These are phyloP conservation scores for Lanius collurio DNA, from an alignment of 2,113 vertebrate genomes.

Conservation along the genomic window DNA sequence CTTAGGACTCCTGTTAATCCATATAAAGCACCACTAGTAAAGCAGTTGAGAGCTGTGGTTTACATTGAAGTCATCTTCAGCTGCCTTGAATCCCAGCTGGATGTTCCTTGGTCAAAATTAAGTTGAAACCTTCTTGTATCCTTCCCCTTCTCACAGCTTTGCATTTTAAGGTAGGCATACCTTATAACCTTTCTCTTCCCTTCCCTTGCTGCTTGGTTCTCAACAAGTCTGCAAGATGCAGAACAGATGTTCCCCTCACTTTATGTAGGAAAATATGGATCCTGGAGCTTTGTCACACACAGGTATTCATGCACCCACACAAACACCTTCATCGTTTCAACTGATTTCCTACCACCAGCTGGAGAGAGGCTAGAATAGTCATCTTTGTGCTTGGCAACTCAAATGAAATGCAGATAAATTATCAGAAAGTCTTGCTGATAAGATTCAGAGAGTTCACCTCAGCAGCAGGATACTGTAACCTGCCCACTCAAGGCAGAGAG, in stretches of 20 bases:
- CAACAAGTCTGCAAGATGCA: background rate
- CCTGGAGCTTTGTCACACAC: background rate
- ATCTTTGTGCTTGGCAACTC: background rate
- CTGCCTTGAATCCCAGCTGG: background rate
- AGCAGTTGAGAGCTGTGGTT: background rate
- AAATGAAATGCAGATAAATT: background rate
- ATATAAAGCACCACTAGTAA: background rate
- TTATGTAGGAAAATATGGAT: accelerated
- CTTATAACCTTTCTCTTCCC: background rate
- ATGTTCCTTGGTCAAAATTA: background rate
- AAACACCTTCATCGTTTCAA: background rate
- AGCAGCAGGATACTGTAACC: background rate
- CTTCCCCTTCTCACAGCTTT: background rate
- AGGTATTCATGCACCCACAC: accelerated
- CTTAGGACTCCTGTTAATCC: background rate
- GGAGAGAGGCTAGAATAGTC: background rate
- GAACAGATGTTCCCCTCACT: background rate
- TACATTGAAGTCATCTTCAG: background rate
- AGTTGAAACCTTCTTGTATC: background rate
- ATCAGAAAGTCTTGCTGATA: background rate
- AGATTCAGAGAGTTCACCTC: background rate
- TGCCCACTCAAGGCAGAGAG: background rate
- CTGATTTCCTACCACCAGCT: background rate
- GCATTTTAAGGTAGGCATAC: background rate
- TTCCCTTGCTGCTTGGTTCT: background rate